Conservation (phyloP, 2,888 invertebrate genomes). For the Sericinus montela region DNA sequence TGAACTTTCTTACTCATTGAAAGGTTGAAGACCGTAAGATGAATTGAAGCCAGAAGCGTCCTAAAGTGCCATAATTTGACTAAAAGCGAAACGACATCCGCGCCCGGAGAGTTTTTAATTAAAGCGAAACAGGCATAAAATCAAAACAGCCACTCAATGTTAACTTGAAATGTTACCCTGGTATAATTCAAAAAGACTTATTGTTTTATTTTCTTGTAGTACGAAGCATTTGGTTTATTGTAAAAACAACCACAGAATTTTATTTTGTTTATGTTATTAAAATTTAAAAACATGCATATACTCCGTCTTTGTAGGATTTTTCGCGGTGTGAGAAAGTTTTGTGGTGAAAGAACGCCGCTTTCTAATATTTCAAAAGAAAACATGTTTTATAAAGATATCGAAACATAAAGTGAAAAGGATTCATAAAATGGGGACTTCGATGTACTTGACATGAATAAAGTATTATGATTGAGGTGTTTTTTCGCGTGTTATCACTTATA, state of each 20-base stretch:
- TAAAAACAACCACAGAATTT: background rate
- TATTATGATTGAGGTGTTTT: no score
- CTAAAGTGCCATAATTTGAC: conserved; percentile 31
- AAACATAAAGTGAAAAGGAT: no score
- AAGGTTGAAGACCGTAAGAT: conserved; percentile 2
- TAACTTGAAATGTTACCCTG: conserved; percentile 29
- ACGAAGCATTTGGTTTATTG: conserved; percentile 1
- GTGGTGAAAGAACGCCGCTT: no score
- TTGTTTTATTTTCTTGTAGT: conserved; percentile 9
- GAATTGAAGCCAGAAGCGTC: conserved; percentile 3
- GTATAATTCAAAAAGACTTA: conserved; percentile 12
- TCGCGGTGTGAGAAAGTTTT: no score
- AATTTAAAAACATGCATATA: background rate
- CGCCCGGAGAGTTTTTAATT: conserved; percentile 48
- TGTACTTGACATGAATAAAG: no score
- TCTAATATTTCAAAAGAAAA: no score
- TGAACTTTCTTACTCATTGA: conserved; percentile 1
- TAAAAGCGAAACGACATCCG: conserved; percentile 23
- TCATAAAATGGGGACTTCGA: no score
- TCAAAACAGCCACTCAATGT: conserved; percentile 40
- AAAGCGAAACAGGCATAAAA: conserved; percentile 42
- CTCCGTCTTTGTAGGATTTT: no score
- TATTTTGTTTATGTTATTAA: background rate
- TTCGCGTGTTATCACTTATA: no score
- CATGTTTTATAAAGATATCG: no score